Percentiles rank a stretch among this genome's conserved stretches.
Conservation (phyloP, 2,888 invertebrate genomes). For the Miltochrista miniata region DNA sequence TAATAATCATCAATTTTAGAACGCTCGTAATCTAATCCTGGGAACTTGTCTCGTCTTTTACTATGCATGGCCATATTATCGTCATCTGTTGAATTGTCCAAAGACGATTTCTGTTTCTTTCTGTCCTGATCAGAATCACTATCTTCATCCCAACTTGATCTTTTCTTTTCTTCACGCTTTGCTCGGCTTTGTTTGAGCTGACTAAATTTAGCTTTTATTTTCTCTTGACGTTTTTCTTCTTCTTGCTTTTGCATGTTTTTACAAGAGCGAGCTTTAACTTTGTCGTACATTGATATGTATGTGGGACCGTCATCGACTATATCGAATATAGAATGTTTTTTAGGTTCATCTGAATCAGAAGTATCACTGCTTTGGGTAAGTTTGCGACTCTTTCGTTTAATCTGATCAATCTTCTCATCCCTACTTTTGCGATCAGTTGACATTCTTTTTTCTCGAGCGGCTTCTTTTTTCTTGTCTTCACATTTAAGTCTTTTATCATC, state of each 20-base stretch:
- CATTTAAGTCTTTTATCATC: conserved; percentile 70
- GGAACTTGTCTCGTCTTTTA: conserved; percentile 80
- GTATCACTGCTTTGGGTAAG: conserved; percentile 84
- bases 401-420: conserved; percentile 70
- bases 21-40: conserved; percentile 67
- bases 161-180: conserved; percentile 94
- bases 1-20: conserved; percentile 77
- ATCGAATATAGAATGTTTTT: conserved; percentile 96
- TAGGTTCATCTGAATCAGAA: conserved; percentile 91
- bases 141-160: conserved; percentile 95
- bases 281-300: conserved; percentile 99
- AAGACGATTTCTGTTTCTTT: conserved; percentile 70
- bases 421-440: conserved; percentile 79
- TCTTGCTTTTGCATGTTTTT: conserved; percentile 97
- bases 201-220: conserved; percentile 94
- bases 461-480: conserved; percentile 76
- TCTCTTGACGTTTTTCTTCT: conserved; percentile 93
- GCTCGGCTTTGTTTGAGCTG: conserved; percentile 94
- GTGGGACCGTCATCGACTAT: conserved; percentile 94
- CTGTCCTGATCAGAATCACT: conserved; percentile 86
- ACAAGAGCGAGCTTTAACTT: conserved; percentile 96
- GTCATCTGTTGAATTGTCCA: conserved; percentile 83
- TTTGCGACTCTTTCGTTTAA: conserved; percentile 73
- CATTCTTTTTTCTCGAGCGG: conserved; percentile 74
- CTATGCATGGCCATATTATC: conserved; percentile 65